Base-by-base conservation (phyloP, 2,888 invertebrate genomes). In the Acanthococcus lagerstroemiae region DNA sequence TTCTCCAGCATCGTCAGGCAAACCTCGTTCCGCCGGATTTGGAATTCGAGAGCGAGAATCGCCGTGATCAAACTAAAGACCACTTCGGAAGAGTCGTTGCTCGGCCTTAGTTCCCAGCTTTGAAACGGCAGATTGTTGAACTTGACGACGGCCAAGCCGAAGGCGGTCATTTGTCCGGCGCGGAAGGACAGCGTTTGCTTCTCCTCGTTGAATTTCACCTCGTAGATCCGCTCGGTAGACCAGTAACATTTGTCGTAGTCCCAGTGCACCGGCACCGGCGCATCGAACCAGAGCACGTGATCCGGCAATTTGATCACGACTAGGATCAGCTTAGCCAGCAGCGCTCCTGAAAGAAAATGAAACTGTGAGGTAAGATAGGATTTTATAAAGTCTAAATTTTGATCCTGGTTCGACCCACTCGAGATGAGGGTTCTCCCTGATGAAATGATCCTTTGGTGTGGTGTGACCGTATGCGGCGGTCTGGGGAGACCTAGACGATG, bases 121-220 rank as follows among this genome's bases (percentile, higher is more conserved):
- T 92, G 92, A 74, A 84, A 91, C 0, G 92, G 92, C 73, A 91
- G 78, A 74, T 91, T 91, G 66, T 84, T 82, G 75, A 87, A 90
- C 60, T 84, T 82, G 67, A 84, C 81, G 0, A 84, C 79, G 0
- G 88, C 90, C 68, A 92, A 80, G 0, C 86, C 90, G 68, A 87
- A 85, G 0, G 83, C 83, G 80, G 83, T 83, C 70, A 87, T 79
- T 63, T 83, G 81, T 0, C 88, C 87, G 0, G 86, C 86, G 60
- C 89, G 79, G 72, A 91, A 90, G 69, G 87, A 85, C 50, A 90
- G 24, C 21, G 70, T 70, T 68, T 88, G 83, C 73, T 89, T 88
- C 72, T 91, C 90, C 74, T 92, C 92, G 73, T 90, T 90, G 73
- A 86, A 91, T 75, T 90, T 68, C 7, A 67, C 25, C 70, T 89